Evolutionary conservation across 2,113 vertebrate genomes (phyloP), one percentile per base, ranked within the genome.

Genomic region (Tupaia tana): DNA sequence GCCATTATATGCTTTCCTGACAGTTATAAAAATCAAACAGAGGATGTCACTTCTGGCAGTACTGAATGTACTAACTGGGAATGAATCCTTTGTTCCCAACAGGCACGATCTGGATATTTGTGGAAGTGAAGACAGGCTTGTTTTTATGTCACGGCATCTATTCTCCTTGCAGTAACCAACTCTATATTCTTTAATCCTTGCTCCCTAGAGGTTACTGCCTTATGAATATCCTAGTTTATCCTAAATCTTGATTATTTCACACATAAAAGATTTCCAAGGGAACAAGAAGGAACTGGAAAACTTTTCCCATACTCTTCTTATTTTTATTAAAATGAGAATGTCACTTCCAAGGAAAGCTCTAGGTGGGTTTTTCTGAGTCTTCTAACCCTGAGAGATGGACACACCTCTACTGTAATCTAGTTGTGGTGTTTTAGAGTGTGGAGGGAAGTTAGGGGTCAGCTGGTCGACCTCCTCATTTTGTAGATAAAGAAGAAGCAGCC

Each of bases 261-360:
- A 58, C 16, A 29, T 66, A 56, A 79, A 84, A 74, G 9, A 69
- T 75, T 96, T 95, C 74, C 67, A 89, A 91, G 11, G 43, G 66
- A 9, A 25, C 67, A 73, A 90, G 91, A 87, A 90, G 61, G 25
- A 77, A 82, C 6, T 18, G 25, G 67, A 83, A 96, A 43, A 22
- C 70, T 80, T 87, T 86, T 85, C 80, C 27, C 74, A 31, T 1
- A 77, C 9, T 74, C 25, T 86, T 71, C 58, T 56, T 67, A 56
- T 79, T 27, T 91, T 92, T 92, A 69, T 94, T 89, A 74, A 94
- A 86, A 73, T 84, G 70, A 71, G 95, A 95, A 71, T 6, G 79
- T 87, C 19, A 27, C 69, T 88, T 77, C 63, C 52, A 73, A 81
- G 71, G 58, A 90, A 86, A 93, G 22, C 27, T 85, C 25, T 78